These are phyloP conservation scores for Osedax frankpressi DNA, from an alignment of 2,888 invertebrate genomes.

Conservation along the genomic window DNA sequence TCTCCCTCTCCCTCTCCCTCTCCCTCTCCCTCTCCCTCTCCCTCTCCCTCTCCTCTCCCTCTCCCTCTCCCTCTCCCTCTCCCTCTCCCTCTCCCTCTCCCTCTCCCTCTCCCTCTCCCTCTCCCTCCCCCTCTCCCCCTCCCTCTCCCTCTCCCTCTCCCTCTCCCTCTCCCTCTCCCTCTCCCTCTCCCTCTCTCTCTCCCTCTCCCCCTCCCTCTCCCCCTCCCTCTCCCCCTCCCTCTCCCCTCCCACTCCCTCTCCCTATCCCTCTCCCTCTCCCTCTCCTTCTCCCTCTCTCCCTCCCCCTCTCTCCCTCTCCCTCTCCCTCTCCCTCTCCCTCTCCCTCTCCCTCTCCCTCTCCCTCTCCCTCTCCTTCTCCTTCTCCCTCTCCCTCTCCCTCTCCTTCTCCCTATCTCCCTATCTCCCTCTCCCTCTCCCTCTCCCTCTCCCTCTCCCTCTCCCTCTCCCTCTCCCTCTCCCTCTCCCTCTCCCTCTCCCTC, in stretches of 20 bases:
- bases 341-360: slow-evolving; percentile 53
- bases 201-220: background rate
- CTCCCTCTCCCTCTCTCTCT: background rate
- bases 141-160: background rate
- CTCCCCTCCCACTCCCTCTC: too few relatives aligned
- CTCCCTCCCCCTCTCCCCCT: slow-evolving; percentile 52
- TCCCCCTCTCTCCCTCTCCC: slow-evolving; percentile 23
- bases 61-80: slow-evolving; percentile 27
- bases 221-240: background rate
- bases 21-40: slow-evolving; percentile 20
- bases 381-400: slow-evolving; percentile 16
- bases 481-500: slow-evolving; percentile 51
- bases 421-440: slow-evolving; percentile 23
- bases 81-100: slow-evolving; percentile 51
- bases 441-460: slow-evolving; percentile 39
- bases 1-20: slow-evolving; percentile 9
- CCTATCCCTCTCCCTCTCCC: slow-evolving; percentile 10
- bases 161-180: background rate
- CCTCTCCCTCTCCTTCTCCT: slow-evolving; percentile 51
- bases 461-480: slow-evolving; percentile 52
- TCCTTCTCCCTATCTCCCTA: slow-evolving; percentile 18
- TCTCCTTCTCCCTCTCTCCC: slow-evolving; percentile 21
- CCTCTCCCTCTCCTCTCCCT: slow-evolving; percentile 23
- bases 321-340: slow-evolving; percentile 34
- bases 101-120: slow-evolving; percentile 52